Base-by-base conservation (phyloP, 1,140 invertebrate species). In the Medauroidea extradentata region DNA sequence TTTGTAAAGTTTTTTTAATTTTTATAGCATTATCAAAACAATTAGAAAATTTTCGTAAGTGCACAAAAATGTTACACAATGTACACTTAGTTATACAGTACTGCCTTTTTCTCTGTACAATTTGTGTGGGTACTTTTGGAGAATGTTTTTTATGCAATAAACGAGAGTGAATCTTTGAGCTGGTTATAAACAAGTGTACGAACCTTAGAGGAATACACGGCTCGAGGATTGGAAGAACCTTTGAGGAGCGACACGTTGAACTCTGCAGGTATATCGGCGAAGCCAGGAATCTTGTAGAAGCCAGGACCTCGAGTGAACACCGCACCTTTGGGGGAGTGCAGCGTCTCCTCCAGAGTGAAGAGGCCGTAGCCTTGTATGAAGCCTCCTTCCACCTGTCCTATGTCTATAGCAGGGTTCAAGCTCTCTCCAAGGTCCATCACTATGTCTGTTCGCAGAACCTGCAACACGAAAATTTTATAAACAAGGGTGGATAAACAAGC, bases 241-340 rank as follows among this genome's bases (percentile, higher is more conserved):
- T 93, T 93, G 0, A 98, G 77, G 27, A 98, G 75, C n/a, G 93
- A 89, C 0, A 98, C 94, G 74, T 97, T 94, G 69, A 98, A 96
- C 72, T 94, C 88, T 54, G 80, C 78, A 0, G 95, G 95, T 69
- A 96, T 94, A 69, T 97, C 91, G 2, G 84, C 84, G 71, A 91
- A 93, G 2, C 90, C 88, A 13, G 95, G 94, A 57, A 98, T 84
- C 77, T 98, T 98, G 68, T 98, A 98, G 42, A 85, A 85, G 9
- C 93, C 94, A 42, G 95, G 95, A 16, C 95, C 95, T 66, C 87
- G 79, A 0, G 90, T 94, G 56, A 85, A 86, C 24, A 94, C 72
- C 23, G 79, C 85, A 23, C 94, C 94, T 51, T 83, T 84, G 0
- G 92, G 90, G 1, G 91, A 90, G 68, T 90, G 91, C 49, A 92